Percentiles rank a stretch among this genome's conserved stretches.
These are phyloP conservation scores for Acestrorhynchus altus DNA, from an alignment of 2,797 vertebrate species.

Conservation along the genomic window DNA sequence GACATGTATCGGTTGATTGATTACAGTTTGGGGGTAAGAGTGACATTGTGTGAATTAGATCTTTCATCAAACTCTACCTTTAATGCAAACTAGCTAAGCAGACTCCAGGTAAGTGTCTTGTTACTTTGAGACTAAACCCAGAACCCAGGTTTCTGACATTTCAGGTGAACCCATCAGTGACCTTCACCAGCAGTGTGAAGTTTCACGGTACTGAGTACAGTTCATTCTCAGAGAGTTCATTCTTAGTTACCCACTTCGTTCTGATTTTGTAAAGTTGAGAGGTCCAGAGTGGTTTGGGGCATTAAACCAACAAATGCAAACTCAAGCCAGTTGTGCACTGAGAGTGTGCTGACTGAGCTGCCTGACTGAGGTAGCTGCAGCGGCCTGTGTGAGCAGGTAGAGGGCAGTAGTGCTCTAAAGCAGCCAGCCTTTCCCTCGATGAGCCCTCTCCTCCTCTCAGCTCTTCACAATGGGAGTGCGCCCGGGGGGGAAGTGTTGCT, in stretches of 20 bases:
- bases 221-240: no score
- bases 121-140: background rate
- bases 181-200: background rate
- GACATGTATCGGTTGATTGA: no score
- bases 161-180: background rate
- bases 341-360: slow-evolving; percentile 25
- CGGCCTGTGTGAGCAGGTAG: slow-evolving; percentile 80
- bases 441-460: slow-evolving; percentile 79
- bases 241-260: background rate
- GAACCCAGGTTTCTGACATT: background rate
- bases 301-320: background rate
- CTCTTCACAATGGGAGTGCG: slow-evolving; percentile 95
- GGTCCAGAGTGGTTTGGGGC: background rate
- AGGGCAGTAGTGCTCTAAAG: slow-evolving; percentile 98
- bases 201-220: no score
- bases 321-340: background rate
- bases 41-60: no score
- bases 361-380: slow-evolving; percentile 73
- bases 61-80: no score
- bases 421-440: slow-evolving; percentile 73
- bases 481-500: slow-evolving; percentile 97
- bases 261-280: background rate
- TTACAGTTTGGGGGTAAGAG: no score
- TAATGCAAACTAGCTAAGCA: background rate
- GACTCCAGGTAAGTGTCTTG: background rate